These are phyloP conservation scores for Arrhamphus sclerolepis DNA, from an alignment of 2,797 vertebrate genomes.

Conservation along the genomic window DNA sequence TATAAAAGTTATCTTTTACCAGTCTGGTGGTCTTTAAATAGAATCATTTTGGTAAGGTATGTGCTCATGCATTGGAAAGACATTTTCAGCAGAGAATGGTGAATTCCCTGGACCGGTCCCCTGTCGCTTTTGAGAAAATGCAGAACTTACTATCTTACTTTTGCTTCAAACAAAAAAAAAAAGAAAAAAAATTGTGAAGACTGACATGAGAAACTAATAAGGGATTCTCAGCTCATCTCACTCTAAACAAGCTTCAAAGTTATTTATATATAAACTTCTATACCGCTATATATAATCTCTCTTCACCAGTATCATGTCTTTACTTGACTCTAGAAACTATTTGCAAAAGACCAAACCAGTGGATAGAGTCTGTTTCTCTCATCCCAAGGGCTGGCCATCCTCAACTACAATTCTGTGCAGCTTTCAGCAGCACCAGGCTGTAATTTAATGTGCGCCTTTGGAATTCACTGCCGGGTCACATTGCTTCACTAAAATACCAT, in stretches of 20 bases:
- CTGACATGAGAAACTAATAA: conserved; percentile 23
- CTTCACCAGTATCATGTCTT: conserved; percentile 55
- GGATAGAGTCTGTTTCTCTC: conserved; percentile 60
- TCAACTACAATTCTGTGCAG: conserved; percentile 63
- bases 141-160: conserved; percentile 63
- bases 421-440: conserved; percentile 61
- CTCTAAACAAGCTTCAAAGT: conserved; percentile 37
- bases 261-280: conserved; percentile 44
- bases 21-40: too few species aligned
- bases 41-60: conserved; percentile 29
- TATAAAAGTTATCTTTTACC: too few species aligned
- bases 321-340: conserved; percentile 47
- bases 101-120: conserved; percentile 52
- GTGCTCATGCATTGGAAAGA: conserved; percentile 34
- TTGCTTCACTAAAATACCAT: conserved; percentile 76
- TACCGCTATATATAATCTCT: conserved; percentile 53
- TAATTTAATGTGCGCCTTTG: conserved; percentile 75
- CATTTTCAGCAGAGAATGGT: conserved; percentile 43
- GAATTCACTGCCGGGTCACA: conserved; percentile 64
- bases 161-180: not conserved
- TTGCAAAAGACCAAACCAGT: conserved; percentile 38
- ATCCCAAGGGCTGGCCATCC: conserved; percentile 66
- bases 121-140: conserved; percentile 67
- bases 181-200: conserved; percentile 19
- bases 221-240: conserved; percentile 35